Conservation (phyloP, 2,797 vertebrate genomes). For the Scleropages formosus region DNA sequence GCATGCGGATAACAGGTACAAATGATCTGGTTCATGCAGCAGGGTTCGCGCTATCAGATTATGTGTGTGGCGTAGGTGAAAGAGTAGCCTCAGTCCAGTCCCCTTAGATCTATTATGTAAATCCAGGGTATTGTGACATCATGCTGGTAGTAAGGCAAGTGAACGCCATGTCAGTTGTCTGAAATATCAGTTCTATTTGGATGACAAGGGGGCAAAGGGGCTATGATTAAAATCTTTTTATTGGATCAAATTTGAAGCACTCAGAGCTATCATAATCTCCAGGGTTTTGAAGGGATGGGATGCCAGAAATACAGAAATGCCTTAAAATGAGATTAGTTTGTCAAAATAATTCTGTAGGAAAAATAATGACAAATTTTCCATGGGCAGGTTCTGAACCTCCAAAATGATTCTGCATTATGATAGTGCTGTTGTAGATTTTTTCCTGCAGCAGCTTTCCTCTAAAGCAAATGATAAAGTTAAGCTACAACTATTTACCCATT, state of each 20-base stretch:
- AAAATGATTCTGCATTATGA: too few relatives aligned
- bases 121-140: background rate
- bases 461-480: too few relatives aligned
- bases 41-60: background rate
- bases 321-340: constrained; percentile 13
- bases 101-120: background rate
- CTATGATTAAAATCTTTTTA: constrained; percentile 3
- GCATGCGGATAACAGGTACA: too few relatives aligned
- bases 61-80: background rate
- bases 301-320: constrained; percentile 1
- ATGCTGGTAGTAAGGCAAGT: background rate
- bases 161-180: background rate
- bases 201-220: background rate
- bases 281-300: background rate
- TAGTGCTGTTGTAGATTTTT: too few relatives aligned
- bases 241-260: constrained; percentile 12
- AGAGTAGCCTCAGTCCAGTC: background rate
- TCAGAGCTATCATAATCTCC: constrained; percentile 5
- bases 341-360: background rate
- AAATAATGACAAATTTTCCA: background rate
- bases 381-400: background rate
- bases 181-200: background rate
- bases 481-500: too few relatives aligned
- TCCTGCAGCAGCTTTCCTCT: too few relatives aligned
- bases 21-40: background rate